Base-by-base conservation (phyloP, 1,140 invertebrate genomes). In the Tetramorium parvispinum region DNA sequence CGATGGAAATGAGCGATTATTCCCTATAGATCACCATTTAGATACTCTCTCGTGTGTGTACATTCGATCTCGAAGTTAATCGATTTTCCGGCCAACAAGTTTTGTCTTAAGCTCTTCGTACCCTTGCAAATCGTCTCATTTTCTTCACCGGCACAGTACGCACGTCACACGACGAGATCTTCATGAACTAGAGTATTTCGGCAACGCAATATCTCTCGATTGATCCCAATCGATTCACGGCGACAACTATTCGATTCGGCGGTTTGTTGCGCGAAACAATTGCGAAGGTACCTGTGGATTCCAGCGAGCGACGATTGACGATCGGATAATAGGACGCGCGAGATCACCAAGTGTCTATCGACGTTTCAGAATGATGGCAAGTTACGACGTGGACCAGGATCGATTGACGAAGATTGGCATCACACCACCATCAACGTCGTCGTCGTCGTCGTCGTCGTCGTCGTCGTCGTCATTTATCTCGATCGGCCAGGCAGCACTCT, bases 241-340 rank as follows among this genome's bases (percentile, higher is more conserved):
- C 57, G 27, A 61, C 32, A 24, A 2, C 18, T 27, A 24, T 63
- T 18, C 46, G 43, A 63, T 57, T 7, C 27, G 24, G n/a, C 49
- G 18, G 27, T n/a, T 53, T 4, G 8, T 51, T 24, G 7, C 18
- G n/a, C 66, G 66, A 73, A 55, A 21, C 65, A 18, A 46, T 37
- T 66, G 82, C 40, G 40, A 27, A 66, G 81, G n/a, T 90, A 90
- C 89, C 89, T 90, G 89, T 90, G 88, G 89, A 90, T 91, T 90
- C 88, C 82, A 55, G 37, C 46, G 59, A n/a, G 27, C 16, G 37
- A 57, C 46, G 85, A 89, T 76, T 51, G 49, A 27, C 87, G 77
- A 79, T 79, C 77, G 40, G 61, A 2, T n/a, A 43, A 71, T 81
- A 16, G 24, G 16, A 18, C 61, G 6, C 43, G 66, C 53, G 65